phyloP scores from a whole-genome alignment of 1,140 invertebrate species.

The Tetraneura akinire region DNA sequence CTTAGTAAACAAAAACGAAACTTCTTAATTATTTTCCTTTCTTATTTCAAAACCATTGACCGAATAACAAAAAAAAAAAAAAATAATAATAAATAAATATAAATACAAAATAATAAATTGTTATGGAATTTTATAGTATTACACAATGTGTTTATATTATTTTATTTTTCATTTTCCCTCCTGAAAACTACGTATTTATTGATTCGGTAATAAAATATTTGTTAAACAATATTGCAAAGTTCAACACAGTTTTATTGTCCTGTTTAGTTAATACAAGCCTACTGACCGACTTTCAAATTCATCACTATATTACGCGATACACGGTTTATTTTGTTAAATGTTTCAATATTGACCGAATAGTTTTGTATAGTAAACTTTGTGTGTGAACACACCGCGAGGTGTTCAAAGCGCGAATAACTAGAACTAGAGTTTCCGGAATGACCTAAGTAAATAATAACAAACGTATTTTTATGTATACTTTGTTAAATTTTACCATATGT shows the following conservation, averaged over 20 bases:
- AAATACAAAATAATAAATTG: not conserved
- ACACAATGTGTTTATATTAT: not conserved
- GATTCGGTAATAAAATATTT: slow-evolving; percentile 9
- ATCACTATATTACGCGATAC: not conserved
- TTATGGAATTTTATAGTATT: not conserved
- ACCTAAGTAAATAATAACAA: slow-evolving; percentile 5
- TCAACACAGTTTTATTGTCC: not conserved
- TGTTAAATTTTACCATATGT: not conserved
- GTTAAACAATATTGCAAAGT: not conserved
- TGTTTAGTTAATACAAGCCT: not conserved
- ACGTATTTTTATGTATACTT: not conserved
- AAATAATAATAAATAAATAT: no score
- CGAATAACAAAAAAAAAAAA: no score
- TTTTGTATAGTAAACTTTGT: not conserved
- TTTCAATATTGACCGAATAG: slow-evolving; percentile 6
- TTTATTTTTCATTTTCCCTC: not conserved
- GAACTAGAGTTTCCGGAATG: not conserved
- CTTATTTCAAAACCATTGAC: not conserved
- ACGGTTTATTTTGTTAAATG: not conserved
- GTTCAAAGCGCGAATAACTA: not conserved
- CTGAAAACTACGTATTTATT: not conserved
- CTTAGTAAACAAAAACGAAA: slow-evolving; percentile 28
- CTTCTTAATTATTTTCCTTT: slow-evolving; percentile 35
- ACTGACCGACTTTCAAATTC: not conserved
- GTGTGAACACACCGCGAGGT: not conserved